Evolutionary conservation across 1,140 invertebrate genomes (phyloP), one percentile per base, ranked within the genome.

Genomic region (Eueides isabella): DNA sequence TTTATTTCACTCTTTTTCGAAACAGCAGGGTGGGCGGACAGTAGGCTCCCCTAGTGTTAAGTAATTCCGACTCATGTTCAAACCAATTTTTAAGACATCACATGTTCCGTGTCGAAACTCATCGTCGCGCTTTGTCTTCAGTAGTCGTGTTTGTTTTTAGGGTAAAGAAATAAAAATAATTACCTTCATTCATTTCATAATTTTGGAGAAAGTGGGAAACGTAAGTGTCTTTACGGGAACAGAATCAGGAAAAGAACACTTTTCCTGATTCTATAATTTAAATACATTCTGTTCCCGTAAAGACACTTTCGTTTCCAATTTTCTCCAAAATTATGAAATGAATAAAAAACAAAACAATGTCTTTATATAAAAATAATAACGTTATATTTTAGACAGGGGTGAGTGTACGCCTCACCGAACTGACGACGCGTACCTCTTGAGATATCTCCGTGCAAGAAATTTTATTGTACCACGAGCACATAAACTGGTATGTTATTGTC

Each of bases 401-500:
- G 96, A 97, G 78, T 96, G 96, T 78, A 90, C 91, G 23, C 96
- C 96, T 1, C 94, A 95, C 62, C 91, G 96, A 61, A 97, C 95
- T 79, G 97, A 98, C 85, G 97, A 98, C 86, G 95, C 94, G 5
- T 98, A 96, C 90, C 92, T 98, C 12, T 86, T 98, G 19, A 94
- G 97, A 78, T 98, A 98, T 91, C 93, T 98, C 11, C 94, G 97
- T 77, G 96, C 97, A 0, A 94, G 97, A 74, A 95, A 96, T 85
- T 98, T 97, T 90, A 95, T 97, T 82, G 93, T 97, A 6, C 95
- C 96, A 82, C 94, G 95, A 75, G 96, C 97, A 1, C 97, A 98
- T 86, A 95, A 95, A 94, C 92, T 98, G 94, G 97, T 97, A 88
- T 95, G 94, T 78, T 62, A 62, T 62, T 62, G 23, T 55, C 26